These are phyloP conservation scores for Vanessa atalanta DNA, from an alignment of 1,140 invertebrate genomes.

Conservation along the genomic window DNA sequence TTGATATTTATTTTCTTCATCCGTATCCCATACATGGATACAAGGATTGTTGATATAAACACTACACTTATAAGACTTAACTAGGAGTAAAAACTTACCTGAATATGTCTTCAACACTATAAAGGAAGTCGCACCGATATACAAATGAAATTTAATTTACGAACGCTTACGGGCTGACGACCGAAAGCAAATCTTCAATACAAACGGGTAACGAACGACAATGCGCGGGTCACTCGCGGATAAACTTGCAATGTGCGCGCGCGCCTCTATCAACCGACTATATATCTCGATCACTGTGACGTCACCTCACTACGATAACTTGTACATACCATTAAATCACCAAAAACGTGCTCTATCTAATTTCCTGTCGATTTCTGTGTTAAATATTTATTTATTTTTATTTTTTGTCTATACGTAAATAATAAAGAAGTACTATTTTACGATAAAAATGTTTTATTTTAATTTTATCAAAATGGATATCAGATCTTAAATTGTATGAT, in stretches of 20 bases:
- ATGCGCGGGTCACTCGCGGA: constrained; percentile 50
- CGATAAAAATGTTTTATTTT: no score
- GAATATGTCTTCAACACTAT: not conserved
- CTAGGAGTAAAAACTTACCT: constrained; percentile 7
- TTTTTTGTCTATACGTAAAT: not conserved
- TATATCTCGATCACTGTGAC: constrained; percentile 61
- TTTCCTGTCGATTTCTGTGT: not conserved
- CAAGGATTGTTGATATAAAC: not conserved
- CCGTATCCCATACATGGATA: not conserved
- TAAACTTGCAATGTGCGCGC: constrained; percentile 64
- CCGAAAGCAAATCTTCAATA: constrained; percentile 26
- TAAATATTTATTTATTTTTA: not conserved
- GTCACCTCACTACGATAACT: constrained; percentile 48
- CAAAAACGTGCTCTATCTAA: constrained; percentile 35
- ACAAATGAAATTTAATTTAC: not conserved
- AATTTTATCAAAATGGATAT: not conserved
- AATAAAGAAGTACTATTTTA: no score
- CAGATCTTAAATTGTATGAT: not conserved
- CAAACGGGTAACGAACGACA: constrained; percentile 46
- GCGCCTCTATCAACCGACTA: constrained; percentile 51
- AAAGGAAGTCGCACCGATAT: constrained; percentile 6
- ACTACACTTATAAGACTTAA: not conserved
- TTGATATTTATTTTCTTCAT: not conserved
- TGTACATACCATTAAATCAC: constrained; percentile 21
- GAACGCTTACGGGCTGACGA: constrained; percentile 3